Evolutionary conservation across 2,888 invertebrate species (phyloP).

Genomic region (Synergus japonicus): DNA sequence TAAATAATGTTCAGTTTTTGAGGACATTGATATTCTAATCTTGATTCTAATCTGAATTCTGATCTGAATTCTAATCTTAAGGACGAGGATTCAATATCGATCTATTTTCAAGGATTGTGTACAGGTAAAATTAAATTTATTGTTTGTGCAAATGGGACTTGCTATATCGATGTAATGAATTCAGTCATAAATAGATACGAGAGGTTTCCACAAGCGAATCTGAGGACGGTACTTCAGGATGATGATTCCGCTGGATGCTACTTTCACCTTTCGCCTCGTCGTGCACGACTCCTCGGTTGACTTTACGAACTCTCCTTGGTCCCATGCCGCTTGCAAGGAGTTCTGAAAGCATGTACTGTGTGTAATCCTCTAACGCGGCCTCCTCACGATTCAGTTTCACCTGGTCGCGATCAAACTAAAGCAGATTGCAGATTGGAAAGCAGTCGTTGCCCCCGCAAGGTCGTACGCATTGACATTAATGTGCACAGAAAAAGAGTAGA

Average conservation of each 20-base stretch:
- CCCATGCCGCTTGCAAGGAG: conserved; percentile 13
- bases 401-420: conserved; percentile 46
- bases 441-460: conserved; percentile 50
- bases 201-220: conserved; percentile 47
- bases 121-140: conserved; percentile 41
- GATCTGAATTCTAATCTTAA: neutral
- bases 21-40: neutral
- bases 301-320: conserved; percentile 64
- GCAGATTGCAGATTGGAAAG: conserved; percentile 53
- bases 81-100: no score
- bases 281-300: conserved; percentile 64
- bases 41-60: neutral
- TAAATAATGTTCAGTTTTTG: neutral
- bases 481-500: neutral
- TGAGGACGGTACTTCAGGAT: conserved; percentile 36
- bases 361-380: conserved; percentile 28
- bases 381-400: conserved; percentile 65
- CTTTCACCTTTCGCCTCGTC: conserved; percentile 77
- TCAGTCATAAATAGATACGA: neutral
- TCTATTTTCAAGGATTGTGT: neutral
- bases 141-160: conserved; percentile 51
- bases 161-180: conserved; percentile 42
- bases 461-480: conserved; percentile 45
- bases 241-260: conserved; percentile 57
- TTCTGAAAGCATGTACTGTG: conserved; percentile 29